Evolutionary conservation across 2,888 invertebrate genomes (phyloP).

Genomic region (Arge pagana): DNA sequence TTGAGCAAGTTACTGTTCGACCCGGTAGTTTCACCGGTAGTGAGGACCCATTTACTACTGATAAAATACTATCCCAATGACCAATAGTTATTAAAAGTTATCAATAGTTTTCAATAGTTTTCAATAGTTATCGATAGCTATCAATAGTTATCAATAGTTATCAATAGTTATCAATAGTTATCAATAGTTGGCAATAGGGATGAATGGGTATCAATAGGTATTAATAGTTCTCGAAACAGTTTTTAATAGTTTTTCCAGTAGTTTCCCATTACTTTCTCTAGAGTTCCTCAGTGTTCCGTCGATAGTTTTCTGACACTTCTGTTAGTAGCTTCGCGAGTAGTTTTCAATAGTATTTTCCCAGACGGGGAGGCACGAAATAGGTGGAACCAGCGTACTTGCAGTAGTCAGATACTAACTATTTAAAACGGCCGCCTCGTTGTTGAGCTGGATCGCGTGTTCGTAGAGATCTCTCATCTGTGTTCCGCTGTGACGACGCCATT

Average conservation of each 20-base stretch:
- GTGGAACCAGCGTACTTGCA: neutral
- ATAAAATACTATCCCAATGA: too few relatives aligned
- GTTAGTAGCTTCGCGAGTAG: neutral
- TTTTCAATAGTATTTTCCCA: neutral
- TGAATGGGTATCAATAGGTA: too few relatives aligned
- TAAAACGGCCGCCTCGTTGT: conserved; percentile 77
- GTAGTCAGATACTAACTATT: conserved; percentile 70
- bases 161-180: too few relatives aligned
- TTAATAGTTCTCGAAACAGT: neutral
- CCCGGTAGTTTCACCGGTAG: too few relatives aligned
- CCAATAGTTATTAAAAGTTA: too few relatives aligned
- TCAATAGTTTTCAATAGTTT: too few relatives aligned
- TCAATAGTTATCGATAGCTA: too few relatives aligned
- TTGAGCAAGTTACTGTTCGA: too few relatives aligned
- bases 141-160: too few relatives aligned
- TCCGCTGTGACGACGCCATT: conserved; percentile 83
- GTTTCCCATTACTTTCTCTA: neutral
- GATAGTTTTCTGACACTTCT: too few relatives aligned
- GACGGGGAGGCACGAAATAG: neutral
- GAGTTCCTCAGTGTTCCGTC: neutral
- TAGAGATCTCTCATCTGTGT: conserved; percentile 78
- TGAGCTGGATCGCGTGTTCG: conserved; percentile 77
- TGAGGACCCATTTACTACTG: too few relatives aligned
- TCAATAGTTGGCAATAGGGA: too few relatives aligned
- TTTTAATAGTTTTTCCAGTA: neutral